Percentiles rank a stretch among this genome's conserved stretches.
These are phyloP conservation scores for Sarcoramphus papa DNA, from an alignment of 2,797 vertebrate genomes.

Conservation along the genomic window DNA sequence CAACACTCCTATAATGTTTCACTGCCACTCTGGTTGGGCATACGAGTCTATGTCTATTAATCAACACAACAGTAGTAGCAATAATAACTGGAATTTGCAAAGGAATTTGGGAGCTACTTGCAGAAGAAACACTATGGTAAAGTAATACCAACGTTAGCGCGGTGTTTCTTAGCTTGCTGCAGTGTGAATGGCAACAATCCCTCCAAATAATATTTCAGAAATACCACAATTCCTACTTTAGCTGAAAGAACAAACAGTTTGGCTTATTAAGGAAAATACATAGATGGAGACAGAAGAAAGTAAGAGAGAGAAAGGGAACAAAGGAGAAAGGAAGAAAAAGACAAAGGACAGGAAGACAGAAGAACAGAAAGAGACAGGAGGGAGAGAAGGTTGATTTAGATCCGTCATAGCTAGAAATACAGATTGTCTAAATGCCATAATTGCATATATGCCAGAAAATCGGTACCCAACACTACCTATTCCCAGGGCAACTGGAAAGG, in stretches of 20 bases:
- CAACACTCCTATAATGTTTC: not conserved
- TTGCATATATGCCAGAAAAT: not conserved
- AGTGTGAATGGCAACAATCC: not conserved
- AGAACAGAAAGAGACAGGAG: not conserved
- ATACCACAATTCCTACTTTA: not conserved
- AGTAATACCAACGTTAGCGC: not conserved
- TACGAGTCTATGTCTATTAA: not conserved
- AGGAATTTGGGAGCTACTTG: not conserved
- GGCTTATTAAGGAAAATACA: not conserved
- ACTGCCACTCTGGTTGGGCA: not conserved
- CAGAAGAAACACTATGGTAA: not conserved
- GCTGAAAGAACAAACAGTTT: not conserved
- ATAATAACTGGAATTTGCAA: not conserved
- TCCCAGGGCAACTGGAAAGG: not conserved
- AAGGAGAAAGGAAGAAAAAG: not conserved
- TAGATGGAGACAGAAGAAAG: not conserved
- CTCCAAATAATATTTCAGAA: not conserved
- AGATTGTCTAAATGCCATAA: not conserved
- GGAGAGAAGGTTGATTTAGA: not conserved
- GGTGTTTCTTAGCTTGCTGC: not conserved
- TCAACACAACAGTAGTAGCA: not conserved
- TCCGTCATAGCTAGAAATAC: not conserved
- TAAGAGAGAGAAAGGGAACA: not conserved
- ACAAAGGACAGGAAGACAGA: rapidly evolving
- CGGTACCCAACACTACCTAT: not conserved